A percentile compares a stretch with the other conserved stretches of the same genome.
Conservation (phyloP, 2,888 invertebrate genomes). For the Hoplodrina blanda region DNA sequence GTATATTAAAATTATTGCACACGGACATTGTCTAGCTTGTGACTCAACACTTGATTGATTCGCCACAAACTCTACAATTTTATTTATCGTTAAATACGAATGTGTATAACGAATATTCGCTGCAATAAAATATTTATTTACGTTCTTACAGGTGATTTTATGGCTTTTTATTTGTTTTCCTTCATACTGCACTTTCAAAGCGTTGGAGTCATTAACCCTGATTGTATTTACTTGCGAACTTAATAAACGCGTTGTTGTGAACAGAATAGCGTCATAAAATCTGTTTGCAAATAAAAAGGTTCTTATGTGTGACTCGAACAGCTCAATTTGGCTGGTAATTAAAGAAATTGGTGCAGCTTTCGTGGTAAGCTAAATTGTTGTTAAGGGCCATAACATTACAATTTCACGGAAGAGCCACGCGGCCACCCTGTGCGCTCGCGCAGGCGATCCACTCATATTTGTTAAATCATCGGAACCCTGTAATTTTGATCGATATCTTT, state of each 20-base stretch:
- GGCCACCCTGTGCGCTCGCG: conserved; percentile 85
- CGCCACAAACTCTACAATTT: conserved; percentile 22
- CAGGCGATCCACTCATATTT: conserved; percentile 87
- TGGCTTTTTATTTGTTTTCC: conserved; percentile 69
- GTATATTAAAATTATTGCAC: conserved; percentile 33
- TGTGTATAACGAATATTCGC: conserved; percentile 42
- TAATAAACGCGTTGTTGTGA: conserved; percentile 70
- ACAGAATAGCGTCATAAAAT: conserved; percentile 78
- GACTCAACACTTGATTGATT: conserved; percentile 32
- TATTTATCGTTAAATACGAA: conserved; percentile 32
- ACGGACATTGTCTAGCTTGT: conserved; percentile 21
- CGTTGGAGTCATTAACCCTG: conserved; percentile 78
- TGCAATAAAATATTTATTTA: conserved; percentile 64
- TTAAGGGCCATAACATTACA: conserved; percentile 85
- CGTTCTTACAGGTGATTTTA: conserved; percentile 68
- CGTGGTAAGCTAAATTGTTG: conserved; percentile 83
- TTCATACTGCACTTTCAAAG: conserved; percentile 71
- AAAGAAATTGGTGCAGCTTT: conserved; percentile 86
- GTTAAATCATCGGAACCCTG: conserved; percentile 90
- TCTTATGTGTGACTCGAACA: conserved; percentile 77
- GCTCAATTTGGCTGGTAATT: conserved; percentile 81
- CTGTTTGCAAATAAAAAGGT: conserved; percentile 80
- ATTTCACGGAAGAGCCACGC: conserved; percentile 85
- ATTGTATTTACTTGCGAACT: conserved; percentile 74
- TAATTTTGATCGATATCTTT: conserved; percentile 91